Percentiles rank a stretch among this genome's conserved stretches.
phyloP scores from a whole-genome alignment of 2,888 invertebrate species.

The Tipula vernalis region DNA sequence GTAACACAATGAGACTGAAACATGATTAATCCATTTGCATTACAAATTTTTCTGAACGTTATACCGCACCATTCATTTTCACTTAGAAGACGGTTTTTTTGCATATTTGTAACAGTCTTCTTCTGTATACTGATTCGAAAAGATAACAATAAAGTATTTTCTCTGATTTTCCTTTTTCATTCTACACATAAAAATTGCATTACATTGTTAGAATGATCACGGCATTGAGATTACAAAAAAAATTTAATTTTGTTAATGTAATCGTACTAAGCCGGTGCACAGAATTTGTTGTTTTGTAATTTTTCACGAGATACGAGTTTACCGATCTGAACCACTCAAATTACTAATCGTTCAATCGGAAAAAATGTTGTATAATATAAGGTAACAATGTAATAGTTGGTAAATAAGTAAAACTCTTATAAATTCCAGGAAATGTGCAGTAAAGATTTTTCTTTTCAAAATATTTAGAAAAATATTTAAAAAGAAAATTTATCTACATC shows the following conservation, averaged over 20 bases:
- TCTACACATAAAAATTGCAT: background rate
- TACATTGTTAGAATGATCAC: background rate
- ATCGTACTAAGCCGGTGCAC: too few relatives aligned
- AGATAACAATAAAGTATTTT: background rate
- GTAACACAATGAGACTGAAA: background rate
- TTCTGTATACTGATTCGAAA: background rate
- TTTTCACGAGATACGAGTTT: too few relatives aligned
- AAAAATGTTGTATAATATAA: too few relatives aligned
- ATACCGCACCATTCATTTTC: background rate
- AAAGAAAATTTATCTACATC: background rate
- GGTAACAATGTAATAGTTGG: background rate
- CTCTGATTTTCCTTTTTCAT: background rate
- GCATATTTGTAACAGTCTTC: background rate
- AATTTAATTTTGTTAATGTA: too few relatives aligned
- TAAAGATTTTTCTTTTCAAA: too few relatives aligned
- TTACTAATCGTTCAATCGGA: too few relatives aligned
- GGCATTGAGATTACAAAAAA: background rate
- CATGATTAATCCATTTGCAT: background rate
- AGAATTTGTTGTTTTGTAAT: too few relatives aligned
- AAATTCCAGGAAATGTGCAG: background rate
- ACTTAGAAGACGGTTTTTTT: background rate
- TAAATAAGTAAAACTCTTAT: background rate
- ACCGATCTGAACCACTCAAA: too few relatives aligned
- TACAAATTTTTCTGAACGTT: background rate
- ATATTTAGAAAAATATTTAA: too few relatives aligned